Conservation (phyloP, 2,888 invertebrate genomes). For the Sphinx pinastri region DNA sequence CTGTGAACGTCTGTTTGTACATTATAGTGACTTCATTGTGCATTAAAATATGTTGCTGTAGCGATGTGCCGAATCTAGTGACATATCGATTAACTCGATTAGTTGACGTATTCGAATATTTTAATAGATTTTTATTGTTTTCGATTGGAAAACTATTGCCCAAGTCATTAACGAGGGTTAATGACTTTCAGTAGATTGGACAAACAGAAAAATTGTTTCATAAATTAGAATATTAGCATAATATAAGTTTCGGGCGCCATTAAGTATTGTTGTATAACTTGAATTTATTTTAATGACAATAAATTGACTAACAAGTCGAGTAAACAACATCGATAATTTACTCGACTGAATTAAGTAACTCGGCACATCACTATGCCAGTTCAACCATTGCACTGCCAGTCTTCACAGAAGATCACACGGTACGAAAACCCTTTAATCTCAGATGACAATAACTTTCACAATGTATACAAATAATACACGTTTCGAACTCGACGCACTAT, state of each 20-base stretch:
- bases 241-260: background rate
- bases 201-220: background rate
- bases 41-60: constrained; percentile 49
- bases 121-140: background rate
- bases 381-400: constrained; percentile 64
- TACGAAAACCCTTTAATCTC: constrained; percentile 67
- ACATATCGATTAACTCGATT: constrained; percentile 22
- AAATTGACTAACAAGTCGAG: background rate
- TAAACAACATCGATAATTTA: background rate
- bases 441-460: constrained; percentile 37
- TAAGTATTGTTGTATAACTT: background rate
- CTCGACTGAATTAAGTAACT: constrained; percentile 16
- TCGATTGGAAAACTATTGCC: constrained; percentile 4
- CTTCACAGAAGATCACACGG: constrained; percentile 73
- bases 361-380: constrained; percentile 25
- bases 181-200: background rate
- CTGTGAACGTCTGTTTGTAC: constrained; percentile 71
- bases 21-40: constrained; percentile 81
- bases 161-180: too few relatives aligned
- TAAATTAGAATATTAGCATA: too few relatives aligned
- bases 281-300: background rate
- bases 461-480: constrained; percentile 26
- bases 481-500: constrained; percentile 31
- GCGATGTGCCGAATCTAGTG: constrained; percentile 3
- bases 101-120: background rate